Evolutionary conservation across 2,797 vertebrate species (phyloP), one percentile per base, ranked within the genome.

Genomic region (Lateolabrax maculatus): DNA sequence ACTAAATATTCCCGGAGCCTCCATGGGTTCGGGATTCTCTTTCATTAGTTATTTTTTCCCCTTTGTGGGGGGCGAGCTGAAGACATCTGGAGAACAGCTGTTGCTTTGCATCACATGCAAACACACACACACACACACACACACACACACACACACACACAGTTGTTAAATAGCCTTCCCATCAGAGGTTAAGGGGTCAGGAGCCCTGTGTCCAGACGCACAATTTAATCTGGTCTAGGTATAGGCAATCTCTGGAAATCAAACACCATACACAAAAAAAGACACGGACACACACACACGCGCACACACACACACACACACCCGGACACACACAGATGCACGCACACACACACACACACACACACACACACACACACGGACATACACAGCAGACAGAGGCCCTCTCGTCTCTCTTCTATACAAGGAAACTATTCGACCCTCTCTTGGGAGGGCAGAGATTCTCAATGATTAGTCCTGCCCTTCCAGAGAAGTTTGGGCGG

Each of bases 1-100:
- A 67, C 19, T 19, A 75, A 31, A 80, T 39, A 58, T 51, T 55
- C 68, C 27, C 53, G 0, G 31, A 64, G 51, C 23, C 49, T 77
- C 76, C 74, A 37, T 51, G 11, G 41, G 43, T 57, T 67, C 31
- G 9, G 34, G 58, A 55, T 67, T 78, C 27, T 46, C 51, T 79
- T 75, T 75, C 73, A 76, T 81, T 44, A 65, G 48, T 64, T 80
- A 25, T 25, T 61, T 71, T 46, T 44, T 64, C 19, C 27, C 57
- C 39, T 49, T 73, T 79, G 79, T 43, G 29, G 31, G 75, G 55
- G 57, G 65, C 49, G 43, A 6, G 46, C 23, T 62, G 39, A 82
- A 51, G 90, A 89, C 92, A 93, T 95, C 93, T 94, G 94, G 91
- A 79, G 76, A 89, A 88, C 94, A 95, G 91, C 93, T 94, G 93